Evolutionary conservation across 1,140 invertebrate genomes (phyloP), one percentile per base, ranked within the genome.

Genomic region (Hyles euphorbiae): DNA sequence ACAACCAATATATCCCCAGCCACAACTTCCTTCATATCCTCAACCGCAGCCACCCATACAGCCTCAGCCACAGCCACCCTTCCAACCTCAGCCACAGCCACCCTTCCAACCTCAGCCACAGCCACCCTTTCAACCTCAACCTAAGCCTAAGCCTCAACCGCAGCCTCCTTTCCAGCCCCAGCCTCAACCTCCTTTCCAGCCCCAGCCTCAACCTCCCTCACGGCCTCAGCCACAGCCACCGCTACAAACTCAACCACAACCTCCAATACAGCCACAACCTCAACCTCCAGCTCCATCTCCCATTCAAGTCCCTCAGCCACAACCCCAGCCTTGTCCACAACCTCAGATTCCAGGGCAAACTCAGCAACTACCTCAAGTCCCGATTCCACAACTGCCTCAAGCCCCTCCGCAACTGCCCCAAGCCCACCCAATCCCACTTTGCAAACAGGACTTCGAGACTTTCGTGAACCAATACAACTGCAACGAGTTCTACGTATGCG

Each of bases 401-500:
- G 2, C 12, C 1, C 53, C 43, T 33, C 9, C n/a, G 5, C n/a
- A 3, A 4, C 53, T 22, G 32, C 40, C 12, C 3, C 53, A 55
- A 34, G 12, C 44, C 6, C 53, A 47, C 50, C 63, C 32, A 10
- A 11, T 11, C 46, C 58, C 0, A 10, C 76, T 56, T 56, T 92
- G 78, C 76, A 83, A 11, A 53, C 80, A 63, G 78, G 88, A 74
- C 71, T 91, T 69, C 70, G 91, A 92, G 50, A 89, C 90, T 2
- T 93, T 91, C 79, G 90, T 91, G 65, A 93, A 91, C 72, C 83
- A 88, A 52, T 87, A 77, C 7, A 91, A 93, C 81, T 94, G 93
- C 63, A 92, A 91, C 58, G 91, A 91, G 70, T 94, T 93, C 84
- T 93, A 91, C 79, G 89, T 93, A 5, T 94, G 93, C 74, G 87